A percentile compares a stretch with the other conserved stretches of the same genome.
Conservation (phyloP, 1,140 invertebrate genomes). For the Grapholita molesta region DNA sequence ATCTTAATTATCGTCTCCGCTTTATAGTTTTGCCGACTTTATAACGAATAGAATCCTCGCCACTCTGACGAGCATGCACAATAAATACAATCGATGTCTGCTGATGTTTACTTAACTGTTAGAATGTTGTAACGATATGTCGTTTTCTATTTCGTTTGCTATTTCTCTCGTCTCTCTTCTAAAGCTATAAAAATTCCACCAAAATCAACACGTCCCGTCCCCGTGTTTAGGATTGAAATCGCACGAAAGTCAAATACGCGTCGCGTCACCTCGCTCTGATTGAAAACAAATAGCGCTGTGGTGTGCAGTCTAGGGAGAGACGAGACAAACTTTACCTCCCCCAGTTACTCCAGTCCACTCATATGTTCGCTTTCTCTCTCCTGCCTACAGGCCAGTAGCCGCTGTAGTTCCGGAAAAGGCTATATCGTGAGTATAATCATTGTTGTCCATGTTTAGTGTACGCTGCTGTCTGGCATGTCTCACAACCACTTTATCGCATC, state of each 20-base stretch:
- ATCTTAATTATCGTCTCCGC: slow-evolving; percentile 19
- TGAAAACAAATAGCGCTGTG: slow-evolving; percentile 18
- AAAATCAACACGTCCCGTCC: neutral
- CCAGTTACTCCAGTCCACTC: slow-evolving; percentile 64
- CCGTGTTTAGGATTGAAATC: slow-evolving; percentile 20
- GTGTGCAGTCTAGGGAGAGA: slow-evolving; percentile 37
- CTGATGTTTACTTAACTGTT: slow-evolving; percentile 41
- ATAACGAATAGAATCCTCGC: slow-evolving; percentile 6
- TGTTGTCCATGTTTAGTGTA: slow-evolving; percentile 57
- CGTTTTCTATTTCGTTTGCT: slow-evolving; percentile 42
- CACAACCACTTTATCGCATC: slow-evolving; percentile 27
- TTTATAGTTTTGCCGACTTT: slow-evolving; percentile 18
- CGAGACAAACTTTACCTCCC: slow-evolving; percentile 44
- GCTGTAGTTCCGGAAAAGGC: slow-evolving; percentile 92
- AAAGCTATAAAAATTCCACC: neutral
- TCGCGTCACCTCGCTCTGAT: slow-evolving; percentile 7
- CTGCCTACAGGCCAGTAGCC: slow-evolving; percentile 88
- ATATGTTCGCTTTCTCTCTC: slow-evolving; percentile 75
- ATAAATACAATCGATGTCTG: slow-evolving; percentile 35
- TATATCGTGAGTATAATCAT: slow-evolving; percentile 89
- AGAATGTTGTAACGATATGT: slow-evolving; percentile 34
- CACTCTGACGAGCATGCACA: slow-evolving; percentile 31
- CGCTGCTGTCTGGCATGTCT: slow-evolving; percentile 34
- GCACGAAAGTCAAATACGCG: slow-evolving; percentile 14
- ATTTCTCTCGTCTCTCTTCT: slow-evolving; percentile 37